Evolutionary conservation across 2,113 vertebrate genomes (phyloP), one percentile per base, ranked within the genome.

Genomic region (Pyxicephalus adspersus): DNA sequence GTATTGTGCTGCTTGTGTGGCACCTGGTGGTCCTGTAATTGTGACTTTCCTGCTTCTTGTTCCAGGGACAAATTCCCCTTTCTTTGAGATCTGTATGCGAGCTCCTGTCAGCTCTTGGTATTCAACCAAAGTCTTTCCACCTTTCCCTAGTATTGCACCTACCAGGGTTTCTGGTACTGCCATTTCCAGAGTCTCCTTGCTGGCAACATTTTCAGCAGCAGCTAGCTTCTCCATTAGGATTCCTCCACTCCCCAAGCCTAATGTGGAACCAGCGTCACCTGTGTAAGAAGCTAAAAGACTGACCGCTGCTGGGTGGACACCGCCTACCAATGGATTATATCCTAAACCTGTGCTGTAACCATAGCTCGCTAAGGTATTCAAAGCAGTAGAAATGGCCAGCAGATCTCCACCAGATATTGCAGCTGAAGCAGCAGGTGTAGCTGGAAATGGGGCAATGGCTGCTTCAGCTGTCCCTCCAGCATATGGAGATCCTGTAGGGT

Each of bases 61-160:
- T 90, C 96, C 96, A 0, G 96, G 96, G 88, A 97, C 95, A 89
- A 97, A 97, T 90, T 97, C 96, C 79, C 96, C 96, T 85, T 97
- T 97, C 92, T 97, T 97, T 84, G 96, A 97, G 92, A 97, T 97
- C 90, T 97, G 96, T 89, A 97, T 97, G 84, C 96, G 90, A 84
- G 96, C 96, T 28, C 96, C 96, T 2, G 96, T 97, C 90, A 97
- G 91, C 92, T 97, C 96, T 92, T 97, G 96, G 91, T 97, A 97
- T 90, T 97, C 96, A 90, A 97, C 96, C 90, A 97, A 88, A 85
- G 96, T 97, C 91, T 97, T 97, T 83, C 96, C 96, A 79, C 96
- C 96, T 84, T 97, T 97, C 68, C 96, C 96, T 91, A 97, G 85
- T 88, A 97, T 97, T 90, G 96, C 96, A 65, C 96, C 96, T 79